Conservation (phyloP, 2,797 vertebrate genomes). For the Pitangus sulphuratus region DNA sequence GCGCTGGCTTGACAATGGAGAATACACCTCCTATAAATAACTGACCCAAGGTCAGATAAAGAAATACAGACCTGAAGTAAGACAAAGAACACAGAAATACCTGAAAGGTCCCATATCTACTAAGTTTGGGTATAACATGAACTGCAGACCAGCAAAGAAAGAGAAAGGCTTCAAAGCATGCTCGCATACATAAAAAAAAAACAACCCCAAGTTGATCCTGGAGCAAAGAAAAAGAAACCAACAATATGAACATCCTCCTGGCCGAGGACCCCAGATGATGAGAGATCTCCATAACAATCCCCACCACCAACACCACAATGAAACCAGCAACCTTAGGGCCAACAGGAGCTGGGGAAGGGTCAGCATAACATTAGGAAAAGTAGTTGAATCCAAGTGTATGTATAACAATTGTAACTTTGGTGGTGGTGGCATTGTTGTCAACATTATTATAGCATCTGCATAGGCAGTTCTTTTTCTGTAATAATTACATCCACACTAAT, state of each 20-base stretch:
- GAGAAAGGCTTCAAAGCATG: not conserved
- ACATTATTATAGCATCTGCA: not conserved
- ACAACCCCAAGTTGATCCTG: not conserved
- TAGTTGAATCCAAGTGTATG: not conserved
- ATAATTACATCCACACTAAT: not conserved
- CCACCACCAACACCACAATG: not conserved
- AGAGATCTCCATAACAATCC: not conserved
- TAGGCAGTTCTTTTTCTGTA: not conserved
- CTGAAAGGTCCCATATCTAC: fast-evolving
- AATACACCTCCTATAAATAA: not conserved
- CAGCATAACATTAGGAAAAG: not conserved
- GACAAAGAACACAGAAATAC: not conserved
- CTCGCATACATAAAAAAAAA: not conserved
- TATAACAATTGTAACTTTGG: not conserved
- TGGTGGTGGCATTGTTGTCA: not conserved
- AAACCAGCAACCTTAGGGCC: not conserved
- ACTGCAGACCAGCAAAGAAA: not conserved
- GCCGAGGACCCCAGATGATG: not conserved
- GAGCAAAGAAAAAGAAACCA: not conserved
- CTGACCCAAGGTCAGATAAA: not conserved
- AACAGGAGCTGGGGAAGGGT: not conserved
- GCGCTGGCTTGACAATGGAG: not conserved
- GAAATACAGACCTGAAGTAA: not conserved
- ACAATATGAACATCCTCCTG: not conserved
- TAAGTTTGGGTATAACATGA: not conserved